Percentiles rank a stretch among this genome's conserved stretches.
Conservation (phyloP, 2,888 invertebrate genomes). For the Trimorus sp. region DNA sequence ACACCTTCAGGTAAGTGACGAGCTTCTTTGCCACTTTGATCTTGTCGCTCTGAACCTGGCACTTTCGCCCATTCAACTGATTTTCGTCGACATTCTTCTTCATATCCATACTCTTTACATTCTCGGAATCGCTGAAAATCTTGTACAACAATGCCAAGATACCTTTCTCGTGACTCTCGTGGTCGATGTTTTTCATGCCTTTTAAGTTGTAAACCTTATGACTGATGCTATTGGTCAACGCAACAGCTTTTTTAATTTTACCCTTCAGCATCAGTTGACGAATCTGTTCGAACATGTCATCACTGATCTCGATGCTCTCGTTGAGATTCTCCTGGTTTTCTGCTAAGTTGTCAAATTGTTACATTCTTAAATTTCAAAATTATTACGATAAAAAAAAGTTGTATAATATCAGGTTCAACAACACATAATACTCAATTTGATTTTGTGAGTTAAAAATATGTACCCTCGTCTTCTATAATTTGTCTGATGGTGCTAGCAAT, state of each 20-base stretch:
- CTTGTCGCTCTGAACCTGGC: slow-evolving; percentile 82
- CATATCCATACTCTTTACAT: slow-evolving; percentile 57
- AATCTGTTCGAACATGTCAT: slow-evolving; percentile 75
- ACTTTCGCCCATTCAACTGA: slow-evolving; percentile 74
- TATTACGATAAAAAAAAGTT: no score
- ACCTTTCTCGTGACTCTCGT: slow-evolving; percentile 38
- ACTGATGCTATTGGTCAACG: slow-evolving; percentile 63
- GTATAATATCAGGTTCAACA: no score
- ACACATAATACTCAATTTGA: no score
- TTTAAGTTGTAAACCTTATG: slow-evolving; percentile 64
- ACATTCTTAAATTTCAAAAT: no score
- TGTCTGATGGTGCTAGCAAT: slow-evolving; percentile 74
- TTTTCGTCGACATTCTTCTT: slow-evolving; percentile 66
- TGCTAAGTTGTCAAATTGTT: no score
- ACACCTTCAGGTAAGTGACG: slow-evolving; percentile 87
- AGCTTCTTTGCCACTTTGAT: slow-evolving; percentile 85
- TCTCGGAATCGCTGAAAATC: slow-evolving; percentile 77
- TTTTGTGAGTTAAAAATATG: no score
- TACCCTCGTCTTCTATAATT: slow-evolving; percentile 63
- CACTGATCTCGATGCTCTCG: slow-evolving; percentile 68
- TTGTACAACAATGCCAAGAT: slow-evolving; percentile 65
- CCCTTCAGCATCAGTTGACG: slow-evolving; percentile 75
- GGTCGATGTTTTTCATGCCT: slow-evolving; percentile 63
- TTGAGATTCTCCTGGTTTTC: slow-evolving; percentile 59
- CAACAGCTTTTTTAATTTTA: slow-evolving; percentile 74